Conservation (phyloP, 2,888 invertebrate genomes). For the Dioctria rufipes region DNA sequence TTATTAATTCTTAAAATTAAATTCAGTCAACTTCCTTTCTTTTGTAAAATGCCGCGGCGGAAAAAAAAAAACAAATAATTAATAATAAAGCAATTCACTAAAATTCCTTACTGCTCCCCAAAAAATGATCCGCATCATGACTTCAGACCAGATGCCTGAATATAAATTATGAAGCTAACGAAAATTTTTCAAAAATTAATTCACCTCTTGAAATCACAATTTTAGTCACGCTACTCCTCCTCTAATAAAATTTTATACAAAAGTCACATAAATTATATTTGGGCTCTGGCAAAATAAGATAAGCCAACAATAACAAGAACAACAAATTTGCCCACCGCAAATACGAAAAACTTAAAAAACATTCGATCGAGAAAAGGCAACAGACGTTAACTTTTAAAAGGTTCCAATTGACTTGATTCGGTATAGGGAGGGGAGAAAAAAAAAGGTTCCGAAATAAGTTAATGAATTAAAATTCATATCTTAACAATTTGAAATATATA, state of each 20-base stretch:
- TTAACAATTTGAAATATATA: slow-evolving; percentile 40
- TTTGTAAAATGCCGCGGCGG: no score
- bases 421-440: neutral
- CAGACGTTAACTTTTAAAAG: slow-evolving; percentile 29
- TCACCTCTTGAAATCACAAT: slow-evolving; percentile 22
- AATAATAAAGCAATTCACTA: slow-evolving; percentile 28
- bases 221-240: slow-evolving; percentile 41
- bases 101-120: neutral
- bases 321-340: neutral
- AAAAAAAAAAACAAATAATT: no score
- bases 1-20: no score
- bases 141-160: slow-evolving; percentile 11
- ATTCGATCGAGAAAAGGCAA: slow-evolving; percentile 35
- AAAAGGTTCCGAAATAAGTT: slow-evolving; percentile 16
- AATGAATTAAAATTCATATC: slow-evolving; percentile 48
- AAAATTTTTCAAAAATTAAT: slow-evolving; percentile 29
- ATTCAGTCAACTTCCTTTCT: no score
- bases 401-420: slow-evolving; percentile 20
- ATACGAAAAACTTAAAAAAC: slow-evolving; percentile 4
- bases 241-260: slow-evolving; percentile 42
- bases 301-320: neutral
- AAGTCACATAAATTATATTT: slow-evolving; percentile 46
- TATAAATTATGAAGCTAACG: neutral
- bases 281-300: neutral
- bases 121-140: slow-evolving; percentile 30